Evolutionary conservation across 2,797 vertebrate genomes (phyloP).

Genomic region (Rhinichthys osculus): DNA sequence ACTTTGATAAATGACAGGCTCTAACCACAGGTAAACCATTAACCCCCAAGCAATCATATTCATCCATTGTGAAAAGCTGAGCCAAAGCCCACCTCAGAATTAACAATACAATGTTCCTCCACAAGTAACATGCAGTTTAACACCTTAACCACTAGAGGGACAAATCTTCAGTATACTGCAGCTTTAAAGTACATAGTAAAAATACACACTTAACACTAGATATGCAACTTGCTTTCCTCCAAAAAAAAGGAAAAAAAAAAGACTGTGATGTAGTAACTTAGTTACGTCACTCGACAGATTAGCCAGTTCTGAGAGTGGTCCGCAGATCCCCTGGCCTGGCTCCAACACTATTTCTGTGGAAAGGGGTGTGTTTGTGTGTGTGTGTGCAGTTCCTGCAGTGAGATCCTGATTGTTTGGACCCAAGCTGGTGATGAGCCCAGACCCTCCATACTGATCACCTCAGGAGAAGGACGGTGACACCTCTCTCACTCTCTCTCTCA

Average conservation of each 20-base stretch:
- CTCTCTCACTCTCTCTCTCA: conserved; percentile 43
- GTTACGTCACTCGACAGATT: neutral
- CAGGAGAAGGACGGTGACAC: conserved; percentile 48
- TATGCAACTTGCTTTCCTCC: neutral
- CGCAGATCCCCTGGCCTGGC: neutral
- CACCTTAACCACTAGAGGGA: neutral
- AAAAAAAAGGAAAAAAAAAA: neutral
- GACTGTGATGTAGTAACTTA: neutral
- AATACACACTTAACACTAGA: neutral
- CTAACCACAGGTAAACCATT: neutral
- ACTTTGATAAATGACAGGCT: neutral
- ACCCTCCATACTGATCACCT: conserved; percentile 43
- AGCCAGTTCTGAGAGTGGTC: conserved; percentile 12
- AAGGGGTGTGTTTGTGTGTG: conserved; percentile 8
- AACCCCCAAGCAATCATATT: neutral
- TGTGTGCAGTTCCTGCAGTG: conserved; percentile 40
- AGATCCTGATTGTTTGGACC: conserved; percentile 53
- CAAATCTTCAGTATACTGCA: neutral
- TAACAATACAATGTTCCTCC: neutral
- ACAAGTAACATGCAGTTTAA: neutral
- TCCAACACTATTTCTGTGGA: conserved; percentile 5
- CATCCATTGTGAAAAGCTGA: neutral
- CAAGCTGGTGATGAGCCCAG: conserved; percentile 53
- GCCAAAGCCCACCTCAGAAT: neutral
- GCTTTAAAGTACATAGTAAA: neutral